These are phyloP conservation scores for Helobdella robusta DNA, from an alignment of 2,888 invertebrate genomes.

Conservation along the genomic window DNA sequence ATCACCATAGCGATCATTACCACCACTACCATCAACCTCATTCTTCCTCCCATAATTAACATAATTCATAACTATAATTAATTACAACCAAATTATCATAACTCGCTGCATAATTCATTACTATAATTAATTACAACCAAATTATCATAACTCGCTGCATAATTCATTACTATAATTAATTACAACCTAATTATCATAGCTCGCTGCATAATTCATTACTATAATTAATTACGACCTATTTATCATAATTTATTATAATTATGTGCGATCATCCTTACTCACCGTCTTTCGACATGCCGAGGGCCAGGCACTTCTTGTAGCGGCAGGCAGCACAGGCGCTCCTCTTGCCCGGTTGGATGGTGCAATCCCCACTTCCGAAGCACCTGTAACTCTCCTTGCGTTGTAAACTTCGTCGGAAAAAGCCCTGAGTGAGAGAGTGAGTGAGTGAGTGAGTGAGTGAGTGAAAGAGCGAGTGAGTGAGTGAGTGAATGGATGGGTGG, in stretches of 20 bases:
- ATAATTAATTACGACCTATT: too few species aligned
- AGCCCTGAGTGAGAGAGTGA: conserved; percentile 38
- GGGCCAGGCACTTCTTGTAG: conserved; percentile 41
- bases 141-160: too few species aligned
- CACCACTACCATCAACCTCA: too few species aligned
- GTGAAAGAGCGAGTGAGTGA: not conserved
- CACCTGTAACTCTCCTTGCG: conserved; percentile 42
- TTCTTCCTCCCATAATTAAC: too few species aligned
- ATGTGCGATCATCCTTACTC: conserved; percentile 15
- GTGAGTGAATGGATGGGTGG: not conserved
- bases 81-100: too few species aligned
- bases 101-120: too few species aligned
- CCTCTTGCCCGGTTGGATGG: conserved; percentile 39
- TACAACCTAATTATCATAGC: too few species aligned
- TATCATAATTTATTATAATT: not conserved
- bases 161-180: too few species aligned
- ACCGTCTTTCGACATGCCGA: conserved; percentile 47
- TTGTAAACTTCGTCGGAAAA: conserved; percentile 44
- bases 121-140: too few species aligned
- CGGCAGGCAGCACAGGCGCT: conserved; percentile 43
- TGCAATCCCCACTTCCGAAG: conserved; percentile 37
- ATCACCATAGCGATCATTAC: too few species aligned
- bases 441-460: not conserved
- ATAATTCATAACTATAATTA: too few species aligned
- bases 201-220: too few species aligned